Percentiles rank a stretch among this genome's conserved stretches.
These are phyloP conservation scores for Phenganax stokvisi DNA, from an alignment of 92 coral and sea anemone genomes.

Conservation along the genomic window DNA sequence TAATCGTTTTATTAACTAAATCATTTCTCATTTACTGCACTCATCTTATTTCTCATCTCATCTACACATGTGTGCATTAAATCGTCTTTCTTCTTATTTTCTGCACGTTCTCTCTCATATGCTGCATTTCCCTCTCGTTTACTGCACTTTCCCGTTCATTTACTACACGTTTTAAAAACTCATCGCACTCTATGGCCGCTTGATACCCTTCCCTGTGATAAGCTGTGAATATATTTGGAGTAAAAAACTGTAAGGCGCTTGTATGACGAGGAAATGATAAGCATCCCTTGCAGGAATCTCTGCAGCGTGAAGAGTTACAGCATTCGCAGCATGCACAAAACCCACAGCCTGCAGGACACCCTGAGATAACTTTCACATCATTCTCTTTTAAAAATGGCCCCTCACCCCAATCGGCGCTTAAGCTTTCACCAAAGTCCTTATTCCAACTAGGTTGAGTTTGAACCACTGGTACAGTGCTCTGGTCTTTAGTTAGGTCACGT, in stretches of 20 bases:
- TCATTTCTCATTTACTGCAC: too few relatives aligned
- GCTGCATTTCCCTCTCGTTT: too few relatives aligned
- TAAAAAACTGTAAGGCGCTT: constrained; percentile 68
- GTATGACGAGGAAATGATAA: constrained; percentile 60
- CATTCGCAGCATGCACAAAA: constrained; percentile 21
- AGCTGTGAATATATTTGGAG: constrained; percentile 63
- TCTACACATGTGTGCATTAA: too few relatives aligned
- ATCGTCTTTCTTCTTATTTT: too few relatives aligned
- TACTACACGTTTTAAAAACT: not conserved
- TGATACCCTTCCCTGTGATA: constrained; percentile 92
- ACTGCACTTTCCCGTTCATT: too few relatives aligned
- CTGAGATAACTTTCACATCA: not conserved
- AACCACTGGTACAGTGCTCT: too few relatives aligned
- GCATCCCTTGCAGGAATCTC: not conserved
- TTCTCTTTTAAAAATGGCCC: not conserved
- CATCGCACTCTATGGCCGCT: constrained; percentile 60
- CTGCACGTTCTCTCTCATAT: too few relatives aligned
- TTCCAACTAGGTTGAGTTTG: too few relatives aligned
- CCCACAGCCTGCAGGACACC: not conserved
- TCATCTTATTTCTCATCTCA: too few relatives aligned
- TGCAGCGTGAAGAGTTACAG: not conserved
- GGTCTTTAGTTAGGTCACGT: not conserved
- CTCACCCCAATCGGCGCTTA: not conserved
- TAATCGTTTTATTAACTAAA: too few relatives aligned
- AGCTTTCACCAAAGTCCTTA: too few relatives aligned